Percentiles rank a stretch among this genome's conserved stretches.
Evolutionary conservation across 2,888 invertebrate genomes (phyloP).

Genomic region (Chorisops tibialis): DNA sequence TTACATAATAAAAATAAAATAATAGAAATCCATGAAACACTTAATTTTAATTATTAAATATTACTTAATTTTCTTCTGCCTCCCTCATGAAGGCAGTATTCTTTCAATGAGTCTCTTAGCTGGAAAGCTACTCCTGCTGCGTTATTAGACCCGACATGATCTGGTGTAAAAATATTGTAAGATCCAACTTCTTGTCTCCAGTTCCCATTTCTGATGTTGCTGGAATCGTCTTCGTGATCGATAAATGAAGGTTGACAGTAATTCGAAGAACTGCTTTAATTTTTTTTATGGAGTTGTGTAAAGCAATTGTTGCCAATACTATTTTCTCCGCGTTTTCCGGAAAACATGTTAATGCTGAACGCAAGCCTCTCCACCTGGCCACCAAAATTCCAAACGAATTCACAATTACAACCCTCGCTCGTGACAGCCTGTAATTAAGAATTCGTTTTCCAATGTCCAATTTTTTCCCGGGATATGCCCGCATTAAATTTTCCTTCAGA

Average conservation of each 20-base stretch:
- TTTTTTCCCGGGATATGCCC: not conserved
- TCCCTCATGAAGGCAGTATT: no score
- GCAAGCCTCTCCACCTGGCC: not conserved
- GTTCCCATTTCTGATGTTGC: not conserved
- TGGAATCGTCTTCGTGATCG: not conserved
- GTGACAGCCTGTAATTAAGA: not conserved
- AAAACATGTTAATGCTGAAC: not conserved
- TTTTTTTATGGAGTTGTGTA: not conserved
- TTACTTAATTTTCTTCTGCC: no score
- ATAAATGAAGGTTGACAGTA: not conserved
- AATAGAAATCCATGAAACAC: no score
- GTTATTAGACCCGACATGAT: no score
- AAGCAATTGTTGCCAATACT: not conserved
- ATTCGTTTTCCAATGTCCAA: not conserved
- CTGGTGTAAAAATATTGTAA: not conserved
- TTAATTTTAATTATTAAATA: no score
- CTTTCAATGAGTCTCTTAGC: no score
- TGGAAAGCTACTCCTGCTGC: no score
- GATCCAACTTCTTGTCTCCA: not conserved
- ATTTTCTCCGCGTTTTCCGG: not conserved
- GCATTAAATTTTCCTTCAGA: not conserved
- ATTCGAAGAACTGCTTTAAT: not conserved
- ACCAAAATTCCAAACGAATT: not conserved
- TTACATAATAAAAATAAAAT: no score
- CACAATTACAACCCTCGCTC: not conserved